phyloP scores from a whole-genome alignment of 2,797 vertebrate genomes.

The Capromys pilorides region DNA sequence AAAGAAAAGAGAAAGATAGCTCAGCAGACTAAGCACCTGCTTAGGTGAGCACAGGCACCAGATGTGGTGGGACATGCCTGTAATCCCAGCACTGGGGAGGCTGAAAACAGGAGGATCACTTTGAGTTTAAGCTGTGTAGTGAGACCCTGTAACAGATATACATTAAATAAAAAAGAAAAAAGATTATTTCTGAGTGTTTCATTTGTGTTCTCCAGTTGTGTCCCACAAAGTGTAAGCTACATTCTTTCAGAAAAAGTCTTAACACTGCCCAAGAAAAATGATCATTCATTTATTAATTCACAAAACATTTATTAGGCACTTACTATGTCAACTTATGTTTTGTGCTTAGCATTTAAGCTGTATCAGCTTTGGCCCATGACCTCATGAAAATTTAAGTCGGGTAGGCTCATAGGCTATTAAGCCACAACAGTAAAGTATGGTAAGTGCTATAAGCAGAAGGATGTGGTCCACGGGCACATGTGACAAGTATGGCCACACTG shows the following conservation, averaged over 20 bases:
- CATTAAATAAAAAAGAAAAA: too few relatives aligned
- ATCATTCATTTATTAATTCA: constrained; percentile 14
- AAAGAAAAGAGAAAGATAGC: too few relatives aligned
- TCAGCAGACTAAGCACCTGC: too few relatives aligned
- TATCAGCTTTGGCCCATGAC: not conserved
- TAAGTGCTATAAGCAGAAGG: not conserved
- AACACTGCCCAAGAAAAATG: not conserved
- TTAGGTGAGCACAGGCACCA: too few relatives aligned
- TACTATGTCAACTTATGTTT: not conserved
- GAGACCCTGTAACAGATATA: too few relatives aligned
- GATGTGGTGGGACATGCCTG: too few relatives aligned
- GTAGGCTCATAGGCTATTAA: not conserved
- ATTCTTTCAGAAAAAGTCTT: not conserved
- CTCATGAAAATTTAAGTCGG: constrained; percentile 29
- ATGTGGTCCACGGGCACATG: not conserved
- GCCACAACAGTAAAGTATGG: not conserved
- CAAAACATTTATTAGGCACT: not conserved
- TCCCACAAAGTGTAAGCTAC: not conserved
- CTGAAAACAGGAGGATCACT: too few relatives aligned
- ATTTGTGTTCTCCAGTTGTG: constrained; percentile 27
- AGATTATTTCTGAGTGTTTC: not conserved
- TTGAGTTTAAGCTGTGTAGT: too few relatives aligned
- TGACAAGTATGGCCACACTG: not conserved
- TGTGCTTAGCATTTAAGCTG: not conserved
- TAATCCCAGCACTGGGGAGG: too few relatives aligned